Evolutionary conservation across 1,140 invertebrate species (phyloP), one percentile per base, ranked within the genome.

Genomic region (Cyclargus thomasi): DNA sequence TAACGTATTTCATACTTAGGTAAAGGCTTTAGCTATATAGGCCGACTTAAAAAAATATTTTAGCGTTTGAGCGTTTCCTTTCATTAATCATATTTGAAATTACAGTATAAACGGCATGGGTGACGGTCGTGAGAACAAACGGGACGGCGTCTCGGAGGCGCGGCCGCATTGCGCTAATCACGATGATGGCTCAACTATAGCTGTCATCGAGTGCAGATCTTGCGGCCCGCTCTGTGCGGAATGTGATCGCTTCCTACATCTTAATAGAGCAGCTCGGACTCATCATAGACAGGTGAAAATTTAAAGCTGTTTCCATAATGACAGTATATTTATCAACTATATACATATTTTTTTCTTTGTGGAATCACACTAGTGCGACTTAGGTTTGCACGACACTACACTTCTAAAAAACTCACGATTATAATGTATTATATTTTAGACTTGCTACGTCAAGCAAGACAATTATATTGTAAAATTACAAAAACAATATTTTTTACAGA

Each of bases 181-280:
- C 84, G 98, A 99, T 83, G 98, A 99, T 84, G 97, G 97, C 1
- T 95, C 97, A 80, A 99, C 98, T 0, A 92, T 94, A 1, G 98
- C 98, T 0, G 96, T 99, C 55, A 97, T 99, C 62, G 95, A 97
- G 67, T 99, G 98, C 85, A 95, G 94, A 67, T 92, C 93, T 7
- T 99, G 98, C 83, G 97, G 97, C 3, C 96, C 97, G 74, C 91
- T 99, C 14, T 99, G 98, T 87, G 95, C 95, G 0, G 98, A 99
- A 79, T 99, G 98, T 88, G 98, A 99, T 88, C 92, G 97, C 22
- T 97, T 98, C 80, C 90, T 99, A 5, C 98, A 99, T 91, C 92
- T 99, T 23, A 97, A 97, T 79, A 92, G 97, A 35, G 94, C 94
- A 77, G 97, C 97, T n/a, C 92, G 96, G 62, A 92, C 93, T 62